Base-by-base conservation (phyloP, 1,140 invertebrate genomes). In the Teleogryllus occipitalis region DNA sequence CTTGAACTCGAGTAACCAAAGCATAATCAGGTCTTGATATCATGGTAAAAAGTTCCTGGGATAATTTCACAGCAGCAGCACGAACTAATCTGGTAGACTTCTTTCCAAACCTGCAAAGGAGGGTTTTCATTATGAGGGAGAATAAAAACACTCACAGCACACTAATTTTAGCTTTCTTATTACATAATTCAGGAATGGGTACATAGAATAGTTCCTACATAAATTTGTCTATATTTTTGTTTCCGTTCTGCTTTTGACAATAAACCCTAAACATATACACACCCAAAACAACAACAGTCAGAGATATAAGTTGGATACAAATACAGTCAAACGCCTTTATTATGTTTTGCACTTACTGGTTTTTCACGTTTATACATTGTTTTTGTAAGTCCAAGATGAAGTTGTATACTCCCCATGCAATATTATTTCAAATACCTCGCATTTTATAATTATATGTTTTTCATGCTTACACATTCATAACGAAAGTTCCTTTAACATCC, bases 11-110 rank as follows among this genome's bases (percentile, higher is more conserved):
- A 7, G 94, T 96, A 18, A 99, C 94, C 81, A 95, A 87, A 0
- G 97, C 95, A 88, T 96, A 96, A 18, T 92, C 88, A 6, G 97
- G 95, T 22, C 98, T 89, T 79, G 95, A 89, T 85, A 99, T 95
- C 93, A 96, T 97, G 83, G 92, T 93, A 85, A 97, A 96, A 48
- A 99, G 86, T 88, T 99, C 97, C 84, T 98, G 96, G 0, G 96
- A 97, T 46, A 99, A 85, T 87, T 99, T 99, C 47, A 98, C 91
- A 18, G 97, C 97, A 8, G 98, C 98, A 73, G 98, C 97, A 81
- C 98, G 91, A 0, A 99, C 95, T 79, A 99, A 86, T 78, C 97
- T 88, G 0, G 98, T 98, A 0, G 98, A 99, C 86, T 99, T 99
- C 85, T 98, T 97, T 8, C 98, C 98, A 88, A 99, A 97, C 96